Base-by-base conservation (phyloP, 2,797 vertebrate genomes). In the Poecilia gillii region DNA sequence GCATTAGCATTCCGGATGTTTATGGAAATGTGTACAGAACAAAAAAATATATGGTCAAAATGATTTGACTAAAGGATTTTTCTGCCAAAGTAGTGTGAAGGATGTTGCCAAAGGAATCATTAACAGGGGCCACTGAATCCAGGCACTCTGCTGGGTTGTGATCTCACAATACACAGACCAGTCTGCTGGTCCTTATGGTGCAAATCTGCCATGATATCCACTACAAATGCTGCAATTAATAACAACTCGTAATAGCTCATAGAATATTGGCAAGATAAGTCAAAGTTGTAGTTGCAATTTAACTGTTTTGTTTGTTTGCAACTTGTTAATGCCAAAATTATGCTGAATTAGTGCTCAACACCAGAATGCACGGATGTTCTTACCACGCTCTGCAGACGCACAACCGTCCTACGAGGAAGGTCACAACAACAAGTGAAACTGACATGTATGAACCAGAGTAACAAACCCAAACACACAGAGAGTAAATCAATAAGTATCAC, bases 371-470 rank as follows among this genome's bases (percentile, higher is more conserved):
- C 72, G 16, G 20, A 41, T 28, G 51, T 51, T 84, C 94, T 96
- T 94, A 95, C 93, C 93, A 82, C 84, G 84, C 75, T 93, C 87
- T 41, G 83, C 90, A 79, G 87, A 88, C 41, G 81, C 86, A 84
- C 81, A 84, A 12, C 84, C 85, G 4, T 90, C 95, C 94, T 95
- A 94, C 81, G 93, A 94, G 80, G 90, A 93, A 88, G 92, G 81
- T 78, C 45, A 93, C 85, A 92, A 73, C 12, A 0, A 66, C 33
- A 57, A 59, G n/a, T 41, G 36, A 39, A 72, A 72, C 43, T 14
- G 14, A 45, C 16, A 18, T 64, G 68, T 59, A 36, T 31, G 47
- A 33, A 79, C 72, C 49, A 71, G 36, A 76, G 9, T 3, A 28
- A 11, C 72, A 25, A 70, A 36, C n/a, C 71, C 43, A 43, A 23